Evolutionary conservation across 2,888 invertebrate species (phyloP), one percentile per base, ranked within the genome.

Genomic region (Chirona hameri): DNA sequence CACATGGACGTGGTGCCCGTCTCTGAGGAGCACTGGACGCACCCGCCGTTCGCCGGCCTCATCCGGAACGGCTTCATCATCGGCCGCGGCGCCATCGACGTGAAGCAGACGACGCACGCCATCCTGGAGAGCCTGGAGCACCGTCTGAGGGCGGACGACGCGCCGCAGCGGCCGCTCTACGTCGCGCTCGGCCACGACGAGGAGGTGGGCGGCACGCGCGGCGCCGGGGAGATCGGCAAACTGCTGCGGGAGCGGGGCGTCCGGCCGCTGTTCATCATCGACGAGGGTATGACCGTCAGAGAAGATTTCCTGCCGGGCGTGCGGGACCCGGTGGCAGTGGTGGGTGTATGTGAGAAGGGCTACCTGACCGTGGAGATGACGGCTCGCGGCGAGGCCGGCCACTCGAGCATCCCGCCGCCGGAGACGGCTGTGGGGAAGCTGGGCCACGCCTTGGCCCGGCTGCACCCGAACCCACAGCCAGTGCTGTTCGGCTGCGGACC

Each of bases 1-100:
- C 90, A 90, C 85, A 85, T 90, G 81, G 90, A 90, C 86, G 90
- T 90, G 27, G 90, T 90, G 2, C 90, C 90, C 46, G 88, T 85
- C 79, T 86, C 86, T 72, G 86, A 84, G 15, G 84, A 85, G 18
- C 87, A 88, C 87, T 86, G 86, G 82, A 86, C 86, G 46, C 87
- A 87, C 27, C 84, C 84, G 31, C 90, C 90, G 18, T 90, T 90
- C 85, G 86, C 86, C 81, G 90, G 89, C 9, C 86, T 87, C n/a
- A 87, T 89, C 48, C 88, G 87, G n/a, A 82, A 82, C 29, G 76
- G 76, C 39, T 88, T 86, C 84, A 88, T 90, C 65, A 90, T 89
- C 86, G 90, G 89, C 21, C 86, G 90, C 83, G 90, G 90, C 72
- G 87, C 90, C 24, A 87, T 90, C 82, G 90, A 90, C 86, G 88